Base-by-base conservation (phyloP, 2,888 invertebrate genomes). In the Hyposoter didymator region DNA sequence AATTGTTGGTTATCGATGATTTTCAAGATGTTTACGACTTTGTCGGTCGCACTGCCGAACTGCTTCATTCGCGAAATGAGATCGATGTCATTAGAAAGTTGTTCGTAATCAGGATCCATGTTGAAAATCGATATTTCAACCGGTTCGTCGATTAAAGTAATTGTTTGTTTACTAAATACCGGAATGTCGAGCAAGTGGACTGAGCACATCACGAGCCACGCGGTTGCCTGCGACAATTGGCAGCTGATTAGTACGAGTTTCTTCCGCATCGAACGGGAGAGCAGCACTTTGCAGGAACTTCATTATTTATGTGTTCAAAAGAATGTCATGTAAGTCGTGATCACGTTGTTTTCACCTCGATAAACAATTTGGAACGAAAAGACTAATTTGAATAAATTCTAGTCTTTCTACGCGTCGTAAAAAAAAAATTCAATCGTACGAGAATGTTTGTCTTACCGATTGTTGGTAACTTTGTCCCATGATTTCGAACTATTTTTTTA, bases 41-140 rank as follows among this genome's bases (percentile, higher is more conserved):
- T 88, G 32, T 90, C 87, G 0, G 90, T 87, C 7, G 92, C 88
- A 67, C 88, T 82, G 6, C 88, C 85, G 84, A 93, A 91, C 66
- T 91, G 89, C 75, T 90, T 90, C 6, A 94, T 55, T 82, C 90
- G 89, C 28, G 89, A 82, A 52, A 91, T 87, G 32, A 94, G 87
- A 69, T 90, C 87, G 39, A 79, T 73, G 79, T 93, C 93, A 47
- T 91, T 90, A 1, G 90, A 90, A 7, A 93, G 87, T 84, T 93
- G 93, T 76, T 91, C 90, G 70, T 92, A 93, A 82, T 93, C 89
- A 4, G 74, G 45, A 78, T 91, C 89, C 92, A 91, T 92, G 47
- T 84, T 84, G 4, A 10, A 49, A 1, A 12, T 73, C 2, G 49
- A 52, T 32, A n/a, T 55, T 66, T 12, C 0, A 43, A 55, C 32